These are phyloP conservation scores for Dryobates pubescens DNA, from an alignment of 2,797 vertebrate genomes.

Conservation along the genomic window DNA sequence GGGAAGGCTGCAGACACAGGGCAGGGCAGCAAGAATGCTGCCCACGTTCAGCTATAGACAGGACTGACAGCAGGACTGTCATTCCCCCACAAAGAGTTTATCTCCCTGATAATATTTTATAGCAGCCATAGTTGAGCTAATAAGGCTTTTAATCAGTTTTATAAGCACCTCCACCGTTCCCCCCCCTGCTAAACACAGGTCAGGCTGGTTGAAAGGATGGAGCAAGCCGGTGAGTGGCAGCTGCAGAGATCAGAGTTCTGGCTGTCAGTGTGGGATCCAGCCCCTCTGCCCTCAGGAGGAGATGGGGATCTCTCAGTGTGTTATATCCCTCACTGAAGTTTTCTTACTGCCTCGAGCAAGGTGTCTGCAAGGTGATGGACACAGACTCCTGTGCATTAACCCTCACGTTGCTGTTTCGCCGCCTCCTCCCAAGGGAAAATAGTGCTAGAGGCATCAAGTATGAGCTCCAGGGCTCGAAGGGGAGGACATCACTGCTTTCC, in stretches of 20 bases:
- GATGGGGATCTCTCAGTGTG: background rate
- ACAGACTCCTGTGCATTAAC: background rate
- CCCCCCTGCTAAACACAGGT: background rate
- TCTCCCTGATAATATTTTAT: background rate
- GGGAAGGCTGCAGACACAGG: background rate
- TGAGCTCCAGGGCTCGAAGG: background rate
- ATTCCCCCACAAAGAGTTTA: background rate
- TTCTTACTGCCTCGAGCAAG: background rate
- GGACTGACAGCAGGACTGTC: background rate
- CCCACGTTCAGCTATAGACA: accelerated
- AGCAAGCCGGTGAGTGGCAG: background rate
- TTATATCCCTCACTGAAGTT: background rate
- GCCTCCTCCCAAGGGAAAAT: background rate
- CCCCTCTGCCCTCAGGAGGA: background rate
- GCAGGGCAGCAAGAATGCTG: background rate
- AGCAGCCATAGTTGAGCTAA: background rate
- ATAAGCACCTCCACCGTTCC: background rate
- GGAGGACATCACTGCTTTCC: accelerated
- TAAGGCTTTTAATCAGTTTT: conserved; percentile 21
- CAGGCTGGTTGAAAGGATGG: background rate
- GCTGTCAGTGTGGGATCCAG: background rate
- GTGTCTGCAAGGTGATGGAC: background rate
- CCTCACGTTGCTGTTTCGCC: accelerated
- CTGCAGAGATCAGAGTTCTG: background rate
- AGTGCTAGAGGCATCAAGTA: background rate